Evolutionary conservation across 2,888 invertebrate genomes (phyloP), one percentile per base, ranked within the genome.

Genomic region (Colostygia pectinataria): DNA sequence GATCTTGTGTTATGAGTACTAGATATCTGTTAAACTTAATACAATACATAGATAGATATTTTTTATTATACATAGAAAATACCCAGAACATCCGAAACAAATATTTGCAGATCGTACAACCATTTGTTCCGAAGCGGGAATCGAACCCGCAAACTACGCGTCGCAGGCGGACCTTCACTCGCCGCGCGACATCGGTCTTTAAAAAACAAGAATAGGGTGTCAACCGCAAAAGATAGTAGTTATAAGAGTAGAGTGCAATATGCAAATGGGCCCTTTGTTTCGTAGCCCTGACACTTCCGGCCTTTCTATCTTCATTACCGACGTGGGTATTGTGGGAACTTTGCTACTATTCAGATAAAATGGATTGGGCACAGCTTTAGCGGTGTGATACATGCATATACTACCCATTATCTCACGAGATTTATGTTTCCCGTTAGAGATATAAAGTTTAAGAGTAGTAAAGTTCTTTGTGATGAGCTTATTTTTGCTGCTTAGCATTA

Each of bases 231-330:
- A 50, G 43, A 44, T 50, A 38, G 36, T 40, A 24, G 33, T 23
- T 53, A 42, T 53, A 50, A 57, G 53, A 46, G 56, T 53, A 57
- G 56, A 46, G 64, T 61, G 69, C 69, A 68, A 70, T 69, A 68
- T 71, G 71, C 68, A 69, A 74, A 72, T 70, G 68, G 62, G 39
- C 47, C 55, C 56, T 66, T 67, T 66, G 68, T 67, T 59, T 59
- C 59, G 42, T 36, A 39, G 47, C 34, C 53, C 53, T 53, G 57
- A 59, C 60, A 61, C 61, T 67, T 66, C 67, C 65, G 64, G 65
- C 61, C 52, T 55, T 52, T 59, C 60, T 58, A 48, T 53, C 54
- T 58, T 60, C 51, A 55, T 57, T 51, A 61, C 45, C 37, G 32
- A 37, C 31, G 39, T 34, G 40, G 32, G 32, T 29, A 32, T 40